Percentiles rank a stretch among this genome's conserved stretches.
phyloP scores from a whole-genome alignment of 2,888 invertebrate species.

The Polydrusus pterygomalis region DNA sequence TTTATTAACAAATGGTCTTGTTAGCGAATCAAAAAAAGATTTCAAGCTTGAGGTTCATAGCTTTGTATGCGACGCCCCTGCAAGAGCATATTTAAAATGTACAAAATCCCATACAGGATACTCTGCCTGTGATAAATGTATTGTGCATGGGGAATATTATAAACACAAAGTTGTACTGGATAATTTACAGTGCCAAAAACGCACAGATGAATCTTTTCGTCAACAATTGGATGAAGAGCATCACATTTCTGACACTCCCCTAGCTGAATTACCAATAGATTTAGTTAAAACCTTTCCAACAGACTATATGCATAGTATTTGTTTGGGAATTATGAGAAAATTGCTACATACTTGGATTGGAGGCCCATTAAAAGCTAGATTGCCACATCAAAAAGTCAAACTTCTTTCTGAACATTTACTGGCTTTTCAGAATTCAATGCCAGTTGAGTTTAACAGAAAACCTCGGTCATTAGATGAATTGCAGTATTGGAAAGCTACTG shows the following conservation, averaged over 20 bases:
- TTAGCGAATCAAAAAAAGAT: constrained; percentile 1
- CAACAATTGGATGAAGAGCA: constrained; percentile 27
- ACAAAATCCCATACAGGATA: constrained; percentile 39
- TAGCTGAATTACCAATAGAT: constrained; percentile 36
- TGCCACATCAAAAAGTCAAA: neutral
- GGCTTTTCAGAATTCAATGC: constrained; percentile 30
- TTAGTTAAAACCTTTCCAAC: constrained; percentile 51
- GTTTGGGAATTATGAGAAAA: constrained; percentile 56
- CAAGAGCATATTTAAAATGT: constrained; percentile 38
- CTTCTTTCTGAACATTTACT: constrained; percentile 18
- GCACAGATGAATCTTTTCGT: constrained; percentile 19
- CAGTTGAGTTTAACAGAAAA: constrained; percentile 45
- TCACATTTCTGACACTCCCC: constrained; percentile 13
- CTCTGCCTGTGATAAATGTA: constrained; percentile 39
- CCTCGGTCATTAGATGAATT: constrained; percentile 42
- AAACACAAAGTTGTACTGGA: constrained; percentile 15
- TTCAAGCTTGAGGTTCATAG: constrained; percentile 44
- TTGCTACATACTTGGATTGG: constrained; percentile 49
- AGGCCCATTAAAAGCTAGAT: constrained; percentile 13
- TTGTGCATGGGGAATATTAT: constrained; percentile 18
- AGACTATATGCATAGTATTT: too few species aligned
- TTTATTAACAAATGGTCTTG: constrained; percentile 25
- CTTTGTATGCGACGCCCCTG: too few species aligned
- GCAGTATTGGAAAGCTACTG: constrained; percentile 9
- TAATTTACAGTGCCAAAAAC: neutral